These are phyloP conservation scores for Caenorhabditis auriculariae DNA, from an alignment of 2,888 invertebrate genomes.

Conservation along the genomic window DNA sequence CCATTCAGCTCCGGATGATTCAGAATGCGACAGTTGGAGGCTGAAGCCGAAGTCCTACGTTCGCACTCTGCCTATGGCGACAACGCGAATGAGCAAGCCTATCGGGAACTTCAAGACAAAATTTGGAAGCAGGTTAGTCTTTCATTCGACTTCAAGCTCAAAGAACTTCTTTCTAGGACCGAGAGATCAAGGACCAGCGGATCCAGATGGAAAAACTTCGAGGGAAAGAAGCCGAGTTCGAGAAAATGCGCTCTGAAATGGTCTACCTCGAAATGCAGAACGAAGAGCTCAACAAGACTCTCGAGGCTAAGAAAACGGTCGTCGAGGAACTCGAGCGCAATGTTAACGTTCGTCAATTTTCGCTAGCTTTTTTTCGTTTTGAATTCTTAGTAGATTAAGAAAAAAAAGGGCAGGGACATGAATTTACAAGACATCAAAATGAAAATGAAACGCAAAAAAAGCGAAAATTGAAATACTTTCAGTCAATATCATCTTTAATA, in stretches of 20 bases:
- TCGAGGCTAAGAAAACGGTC: conserved; percentile 35
- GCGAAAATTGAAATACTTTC: no score
- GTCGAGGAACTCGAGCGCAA: conserved; percentile 33
- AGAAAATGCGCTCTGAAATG: conserved; percentile 25
- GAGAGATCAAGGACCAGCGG: conserved; percentile 24
- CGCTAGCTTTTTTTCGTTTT: no score
- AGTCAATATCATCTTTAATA: no score
- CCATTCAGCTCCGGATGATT: not conserved
- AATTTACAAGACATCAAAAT: not conserved
- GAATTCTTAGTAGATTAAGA: no score
- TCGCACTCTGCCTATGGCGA: no score
- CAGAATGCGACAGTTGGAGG: conserved; percentile 13
- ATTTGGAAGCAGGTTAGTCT: conserved; percentile 14
- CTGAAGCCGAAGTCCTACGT: conserved; percentile 13
- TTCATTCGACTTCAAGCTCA: no score
- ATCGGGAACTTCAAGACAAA: conserved; percentile 17
- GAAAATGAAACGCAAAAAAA: no score
- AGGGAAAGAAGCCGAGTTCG: conserved; percentile 28
- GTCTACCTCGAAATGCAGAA: conserved; percentile 39
- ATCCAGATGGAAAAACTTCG: conserved; percentile 10
- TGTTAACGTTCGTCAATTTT: conserved; percentile 17
- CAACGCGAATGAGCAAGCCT: conserved; percentile 13
- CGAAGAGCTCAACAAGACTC: conserved; percentile 28
- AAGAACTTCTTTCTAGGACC: conserved; percentile 11
- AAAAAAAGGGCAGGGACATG: not conserved